Evolutionary conservation across 2,113 vertebrate genomes (phyloP).

Genomic region (Peromyscus leucopus): DNA sequence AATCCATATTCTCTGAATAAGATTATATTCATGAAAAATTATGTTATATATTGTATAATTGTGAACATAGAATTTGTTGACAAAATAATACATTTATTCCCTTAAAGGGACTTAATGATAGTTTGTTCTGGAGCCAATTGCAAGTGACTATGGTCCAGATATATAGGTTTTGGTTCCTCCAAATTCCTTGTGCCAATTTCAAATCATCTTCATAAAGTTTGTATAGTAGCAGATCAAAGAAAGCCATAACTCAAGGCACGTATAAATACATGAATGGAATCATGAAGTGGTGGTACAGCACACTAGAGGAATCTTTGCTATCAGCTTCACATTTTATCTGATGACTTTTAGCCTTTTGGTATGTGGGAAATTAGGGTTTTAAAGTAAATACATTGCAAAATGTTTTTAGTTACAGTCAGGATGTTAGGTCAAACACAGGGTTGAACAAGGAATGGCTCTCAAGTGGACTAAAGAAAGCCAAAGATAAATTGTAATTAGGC

Average conservation of each 20-base stretch:
- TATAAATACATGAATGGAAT: not conserved
- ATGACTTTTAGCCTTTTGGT: not conserved
- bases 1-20: not conserved
- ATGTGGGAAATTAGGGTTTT: not conserved
- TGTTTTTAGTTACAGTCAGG: not conserved
- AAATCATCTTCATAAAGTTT: not conserved
- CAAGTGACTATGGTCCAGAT: not conserved
- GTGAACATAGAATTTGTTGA: not conserved
- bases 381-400: not conserved
- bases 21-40: not conserved
- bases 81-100: not conserved
- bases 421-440: not conserved
- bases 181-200: not conserved
- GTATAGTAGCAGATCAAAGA: not conserved
- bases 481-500: not conserved
- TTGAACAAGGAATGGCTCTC: not conserved
- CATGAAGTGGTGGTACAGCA: not conserved
- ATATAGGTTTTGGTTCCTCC: not conserved
- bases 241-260: not conserved
- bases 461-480: not conserved
- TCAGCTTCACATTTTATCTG: not conserved
- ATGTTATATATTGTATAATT: no score
- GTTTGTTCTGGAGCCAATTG: not conserved
- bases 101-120: not conserved
- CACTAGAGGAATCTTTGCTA: not conserved